A percentile compares a stretch with the other conserved stretches of the same genome.
These are phyloP conservation scores for Villa cingulata DNA, from an alignment of 2,888 invertebrate species.

Conservation along the genomic window DNA sequence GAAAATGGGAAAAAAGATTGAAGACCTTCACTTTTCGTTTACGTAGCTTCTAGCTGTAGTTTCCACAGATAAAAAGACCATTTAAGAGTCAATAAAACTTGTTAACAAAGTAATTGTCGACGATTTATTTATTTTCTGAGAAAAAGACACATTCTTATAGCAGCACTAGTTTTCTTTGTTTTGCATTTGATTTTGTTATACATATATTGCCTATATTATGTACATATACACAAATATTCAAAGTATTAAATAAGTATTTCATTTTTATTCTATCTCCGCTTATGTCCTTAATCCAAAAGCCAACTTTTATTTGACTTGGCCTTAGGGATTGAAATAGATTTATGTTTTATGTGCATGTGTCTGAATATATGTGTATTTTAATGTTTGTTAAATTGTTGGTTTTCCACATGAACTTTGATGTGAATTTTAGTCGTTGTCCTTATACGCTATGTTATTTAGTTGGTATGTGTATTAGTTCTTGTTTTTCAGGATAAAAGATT, in stretches of 20 bases:
- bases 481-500: no score
- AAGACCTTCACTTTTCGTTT: slow-evolving; percentile 1
- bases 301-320: slow-evolving; percentile 8
- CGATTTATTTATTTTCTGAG: slow-evolving; percentile 34
- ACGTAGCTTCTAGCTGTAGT: background rate
- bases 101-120: slow-evolving; percentile 37
- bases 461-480: no score
- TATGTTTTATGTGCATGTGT: background rate
- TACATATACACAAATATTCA: no score
- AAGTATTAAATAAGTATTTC: no score
- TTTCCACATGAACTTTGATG: no score
- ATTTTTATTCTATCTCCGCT: background rate
- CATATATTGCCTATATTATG: no score
- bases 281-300: background rate
- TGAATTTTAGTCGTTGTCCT: no score
- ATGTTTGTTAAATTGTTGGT: no score
- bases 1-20: slow-evolving; percentile 12
- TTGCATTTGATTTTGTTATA: no score
- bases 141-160: background rate
- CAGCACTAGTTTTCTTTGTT: no score
- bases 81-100: slow-evolving; percentile 38
- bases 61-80: slow-evolving; percentile 12
- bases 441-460: no score
- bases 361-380: no score
- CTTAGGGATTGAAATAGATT: slow-evolving; percentile 5